Evolutionary conservation across 2,113 vertebrate genomes (phyloP).

Genomic region (Chloropsis hardwickii): DNA sequence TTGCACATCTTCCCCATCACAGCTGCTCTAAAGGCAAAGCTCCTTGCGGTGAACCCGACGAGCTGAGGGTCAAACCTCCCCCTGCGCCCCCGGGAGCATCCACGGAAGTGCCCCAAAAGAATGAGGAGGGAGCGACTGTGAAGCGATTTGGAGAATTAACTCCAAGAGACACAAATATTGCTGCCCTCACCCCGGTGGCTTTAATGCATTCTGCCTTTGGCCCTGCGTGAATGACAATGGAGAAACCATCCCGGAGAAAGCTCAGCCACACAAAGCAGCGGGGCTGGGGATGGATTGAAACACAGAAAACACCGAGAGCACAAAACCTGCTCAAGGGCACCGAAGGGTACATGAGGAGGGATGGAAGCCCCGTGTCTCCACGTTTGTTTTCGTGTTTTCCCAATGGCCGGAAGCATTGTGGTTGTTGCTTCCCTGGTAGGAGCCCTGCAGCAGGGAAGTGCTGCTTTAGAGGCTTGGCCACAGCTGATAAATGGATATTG

Average conservation of each 20-base stretch:
- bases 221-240: slow-evolving; percentile 33
- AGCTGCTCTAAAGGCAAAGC: background rate
- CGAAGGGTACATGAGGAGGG: rapidly evolving
- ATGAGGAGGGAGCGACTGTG: background rate
- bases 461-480: background rate
- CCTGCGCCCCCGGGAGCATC: background rate
- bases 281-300: slow-evolving; percentile 31
- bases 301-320: slow-evolving; percentile 37
- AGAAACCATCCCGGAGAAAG: slow-evolving; percentile 53
- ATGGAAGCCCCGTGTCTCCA: background rate
- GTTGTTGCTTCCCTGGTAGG: background rate
- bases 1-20: rapidly evolving
- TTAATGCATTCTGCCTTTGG: slow-evolving; percentile 47
- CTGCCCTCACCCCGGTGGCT: background rate
- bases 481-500: background rate
- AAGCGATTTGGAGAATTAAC: background rate
- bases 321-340: background rate
- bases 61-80: background rate
- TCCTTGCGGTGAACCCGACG: rapidly evolving
- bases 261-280: slow-evolving; percentile 45
- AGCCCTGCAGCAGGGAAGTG: background rate
- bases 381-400: background rate
- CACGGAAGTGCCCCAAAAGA: background rate
- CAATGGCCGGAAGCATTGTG: background rate
- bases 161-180: background rate